Percentiles rank a stretch among this genome's conserved stretches.
Evolutionary conservation across 2,888 invertebrate species (phyloP).

Genomic region (Dusona sp.): DNA sequence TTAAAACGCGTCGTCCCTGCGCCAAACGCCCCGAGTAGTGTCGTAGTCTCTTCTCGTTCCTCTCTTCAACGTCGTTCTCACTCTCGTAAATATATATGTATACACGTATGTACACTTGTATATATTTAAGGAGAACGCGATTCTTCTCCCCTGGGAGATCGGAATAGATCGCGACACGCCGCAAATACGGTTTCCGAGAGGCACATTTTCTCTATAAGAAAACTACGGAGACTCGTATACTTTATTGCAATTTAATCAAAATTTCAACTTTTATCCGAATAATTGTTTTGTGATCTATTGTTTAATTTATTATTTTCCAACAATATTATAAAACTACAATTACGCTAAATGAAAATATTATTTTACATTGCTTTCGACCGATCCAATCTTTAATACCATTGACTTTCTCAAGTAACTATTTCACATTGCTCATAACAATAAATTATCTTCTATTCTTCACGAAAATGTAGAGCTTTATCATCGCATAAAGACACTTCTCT

Average conservation of each 20-base stretch:
- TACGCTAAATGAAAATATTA: too few relatives aligned
- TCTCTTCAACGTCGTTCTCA: slow-evolving; percentile 29
- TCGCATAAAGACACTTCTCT: not conserved
- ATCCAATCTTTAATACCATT: too few relatives aligned
- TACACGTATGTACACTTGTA: not conserved
- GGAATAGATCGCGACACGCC: slow-evolving; percentile 43
- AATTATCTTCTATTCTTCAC: not conserved
- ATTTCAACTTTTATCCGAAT: too few relatives aligned
- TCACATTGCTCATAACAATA: not conserved
- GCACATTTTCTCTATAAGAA: not conserved
- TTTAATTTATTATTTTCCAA: too few relatives aligned
- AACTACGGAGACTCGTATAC: not conserved
- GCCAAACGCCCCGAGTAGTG: slow-evolving; percentile 52
- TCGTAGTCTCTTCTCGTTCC: slow-evolving; percentile 4
- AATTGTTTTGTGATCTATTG: too few relatives aligned
- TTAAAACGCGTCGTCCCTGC: slow-evolving; percentile 41
- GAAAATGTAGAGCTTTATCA: not conserved
- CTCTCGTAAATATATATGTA: too few relatives aligned
- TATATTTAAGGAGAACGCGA: slow-evolving; percentile 11
- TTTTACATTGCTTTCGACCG: too few relatives aligned
- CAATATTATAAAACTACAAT: too few relatives aligned
- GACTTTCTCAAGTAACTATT: not conserved
- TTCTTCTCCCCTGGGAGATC: slow-evolving; percentile 40
- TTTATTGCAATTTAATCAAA: not conserved
- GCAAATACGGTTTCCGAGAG: slow-evolving; percentile 1